Evolutionary conservation across 92 coral and sea anemone species (phyloP).

Genomic region (Zoanthus gigantus): DNA sequence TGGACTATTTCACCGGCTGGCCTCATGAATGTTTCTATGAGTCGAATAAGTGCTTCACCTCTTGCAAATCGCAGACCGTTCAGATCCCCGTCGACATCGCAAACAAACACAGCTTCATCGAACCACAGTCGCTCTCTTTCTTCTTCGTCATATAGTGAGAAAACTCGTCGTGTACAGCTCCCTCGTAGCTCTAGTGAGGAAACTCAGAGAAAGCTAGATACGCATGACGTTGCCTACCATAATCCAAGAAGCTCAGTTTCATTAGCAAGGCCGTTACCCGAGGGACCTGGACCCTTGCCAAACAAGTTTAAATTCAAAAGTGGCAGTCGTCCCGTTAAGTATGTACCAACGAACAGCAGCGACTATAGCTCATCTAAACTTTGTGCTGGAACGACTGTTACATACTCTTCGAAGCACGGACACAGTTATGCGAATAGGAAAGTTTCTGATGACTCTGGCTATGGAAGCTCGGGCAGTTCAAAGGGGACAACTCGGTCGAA

Average conservation of each 20-base stretch:
- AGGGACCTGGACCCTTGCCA: slow-evolving; percentile 40
- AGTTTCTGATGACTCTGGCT: slow-evolving; percentile 38
- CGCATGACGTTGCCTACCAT: not conserved
- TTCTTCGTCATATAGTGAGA: slow-evolving; percentile 6
- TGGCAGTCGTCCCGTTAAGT: not conserved
- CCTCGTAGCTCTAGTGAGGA: slow-evolving; percentile 27
- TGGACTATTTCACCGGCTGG: slow-evolving; percentile 2
- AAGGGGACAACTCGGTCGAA: slow-evolving; percentile 11
- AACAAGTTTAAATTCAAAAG: slow-evolving; percentile 17
- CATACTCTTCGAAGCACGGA: not conserved
- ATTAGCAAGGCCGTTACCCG: slow-evolving; percentile 11
- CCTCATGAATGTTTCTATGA: slow-evolving; percentile 44
- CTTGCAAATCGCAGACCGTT: slow-evolving; percentile 19
- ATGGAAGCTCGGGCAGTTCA: slow-evolving; percentile 33
- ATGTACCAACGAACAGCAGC: slow-evolving; percentile 10
- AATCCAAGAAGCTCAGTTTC: slow-evolving; percentile 9
- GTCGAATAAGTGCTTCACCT: slow-evolving; percentile 32
- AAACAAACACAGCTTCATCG: not conserved
- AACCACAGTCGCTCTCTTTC: not conserved
- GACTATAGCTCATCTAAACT: not conserved
- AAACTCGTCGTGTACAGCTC: slow-evolving; percentile 1
- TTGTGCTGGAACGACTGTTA: not conserved
- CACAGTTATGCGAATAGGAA: slow-evolving; percentile 13
- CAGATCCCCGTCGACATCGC: slow-evolving; percentile 19
- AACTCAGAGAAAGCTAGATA: not conserved